These are phyloP conservation scores for Brachionus manjavacas DNA, from an alignment of 1,140 invertebrate species.

Conservation along the genomic window DNA sequence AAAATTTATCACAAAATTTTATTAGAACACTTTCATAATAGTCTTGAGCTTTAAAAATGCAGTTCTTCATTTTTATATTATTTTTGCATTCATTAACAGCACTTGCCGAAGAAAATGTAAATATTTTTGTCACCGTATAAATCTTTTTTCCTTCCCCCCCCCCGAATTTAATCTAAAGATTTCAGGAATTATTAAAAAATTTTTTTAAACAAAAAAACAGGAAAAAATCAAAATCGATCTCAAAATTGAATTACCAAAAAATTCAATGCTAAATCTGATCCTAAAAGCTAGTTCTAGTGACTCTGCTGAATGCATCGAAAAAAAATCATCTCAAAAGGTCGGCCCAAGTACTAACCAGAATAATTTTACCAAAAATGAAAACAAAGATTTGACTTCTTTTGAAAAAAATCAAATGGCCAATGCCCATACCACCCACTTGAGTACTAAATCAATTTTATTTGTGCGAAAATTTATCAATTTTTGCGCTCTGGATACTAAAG, in stretches of 20 bases:
- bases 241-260: constrained; percentile 16
- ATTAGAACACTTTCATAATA: background rate
- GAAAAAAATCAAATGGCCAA: background rate
- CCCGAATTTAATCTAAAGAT: no score
- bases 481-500: background rate
- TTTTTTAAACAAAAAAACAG: background rate
- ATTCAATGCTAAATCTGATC: background rate
- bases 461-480: background rate
- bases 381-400: background rate
- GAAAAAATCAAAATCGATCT: constrained; percentile 25
- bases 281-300: background rate
- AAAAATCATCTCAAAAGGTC: background rate
- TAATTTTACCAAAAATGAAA: background rate
- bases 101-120: background rate
- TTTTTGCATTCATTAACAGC: background rate
- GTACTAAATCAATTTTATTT: background rate
- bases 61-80: background rate
- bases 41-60: background rate
- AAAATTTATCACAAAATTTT: background rate
- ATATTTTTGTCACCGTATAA: background rate
- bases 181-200: no score
- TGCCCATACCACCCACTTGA: background rate
- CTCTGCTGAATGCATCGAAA: background rate
- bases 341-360: background rate
- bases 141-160: background rate